Base-by-base conservation (phyloP, 2,888 invertebrate genomes). In the Hydroisotoma schaefferi region DNA sequence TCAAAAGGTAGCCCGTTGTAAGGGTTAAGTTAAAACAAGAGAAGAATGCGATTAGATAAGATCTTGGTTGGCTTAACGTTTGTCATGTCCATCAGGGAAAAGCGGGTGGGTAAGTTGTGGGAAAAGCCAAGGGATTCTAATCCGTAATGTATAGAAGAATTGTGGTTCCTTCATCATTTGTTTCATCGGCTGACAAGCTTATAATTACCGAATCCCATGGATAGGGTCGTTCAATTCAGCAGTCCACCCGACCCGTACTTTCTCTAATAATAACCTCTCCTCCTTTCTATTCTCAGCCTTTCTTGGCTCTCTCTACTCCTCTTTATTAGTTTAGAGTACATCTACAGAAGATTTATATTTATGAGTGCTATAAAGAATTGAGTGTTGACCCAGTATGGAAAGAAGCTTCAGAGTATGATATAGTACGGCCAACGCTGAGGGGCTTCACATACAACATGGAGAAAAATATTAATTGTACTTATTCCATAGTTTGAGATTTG, bases 301-400 rank as follows among this genome's bases (percentile, higher is more conserved):
- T n/a, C n/a, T n/a, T n/a, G n/a, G n/a, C 18, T 12, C 43, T 43
- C 43, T 43, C 43, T 6, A 43, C 10, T 43, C 20, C 18, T 47
- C 47, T 47, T 47, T 47, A 47, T 47, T 47, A 47, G 47, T 47
- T 47, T 26, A 47, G 43, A 43, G 43, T 47, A 47, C 47, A 47
- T 6, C 6, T 10, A 23, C 47, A 4, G 6, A 10, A 47, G 47
- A 47, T 47, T 47, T 47, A 47, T 26, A 23, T 20, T 47, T 25
- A 47, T 26, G 25, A 43, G 12, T 43, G 43, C 20, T 10, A n/a
- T n/a, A 43, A 43, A 43, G 43, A 43, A 43, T n/a, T 15, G 33
- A 15, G 33, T 10, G 15, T 33, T 33, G 8, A 15, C 33, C 33
- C 33, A 10, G 8, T 33, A 33, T 43, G 20, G 20, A 43, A 43